Evolutionary conservation across 2,797 vertebrate species (phyloP), one percentile per base, ranked within the genome.

Genomic region (Ptychadena robeensis): DNA sequence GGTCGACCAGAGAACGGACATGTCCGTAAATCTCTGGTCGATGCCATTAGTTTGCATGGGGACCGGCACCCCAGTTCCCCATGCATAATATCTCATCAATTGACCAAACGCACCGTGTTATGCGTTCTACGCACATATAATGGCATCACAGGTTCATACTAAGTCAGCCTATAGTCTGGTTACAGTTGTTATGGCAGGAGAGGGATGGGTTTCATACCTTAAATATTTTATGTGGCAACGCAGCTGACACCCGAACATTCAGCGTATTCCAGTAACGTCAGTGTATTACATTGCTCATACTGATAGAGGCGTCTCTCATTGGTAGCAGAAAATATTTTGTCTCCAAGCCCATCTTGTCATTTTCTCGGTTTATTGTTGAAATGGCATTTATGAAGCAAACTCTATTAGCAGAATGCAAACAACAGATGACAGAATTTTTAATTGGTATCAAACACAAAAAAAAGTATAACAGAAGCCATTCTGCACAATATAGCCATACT

Each of bases 401-500:
- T 11, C 61, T 9, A 22, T 18, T 40, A 31, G 27, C 40, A 44
- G 25, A 10, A 34, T 40, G 61, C 37, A 77, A 77, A 77, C 74
- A 77, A 66, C 74, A 77, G 74, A 77, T 77, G 74, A 77, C 63
- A 66, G 31, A 44, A 32, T 14, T 64, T 44, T 66, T 66, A 25
- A 76, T 66, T 31, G 37, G 61, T 77, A 44, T 38, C 74, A 48
- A 48, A 44, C 37, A 44, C 48, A 38, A 28, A 18, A 77, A 77
- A 38, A 37, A 18, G 18, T 31, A 30, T 11, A 30, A 61, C 28
- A 63, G 44, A 22, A 48, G 18, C 3, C 3, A 48, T 14, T 1
- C 38, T 40, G 38, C 38, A 14, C 11, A 40, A 40, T 40, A 40
- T 40, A 40, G 12, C 11, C 38, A 4, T 3, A 40, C 14, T 40